These are phyloP conservation scores for Monochamus saltuarius DNA, from an alignment of 1,140 invertebrate species.

Conservation along the genomic window DNA sequence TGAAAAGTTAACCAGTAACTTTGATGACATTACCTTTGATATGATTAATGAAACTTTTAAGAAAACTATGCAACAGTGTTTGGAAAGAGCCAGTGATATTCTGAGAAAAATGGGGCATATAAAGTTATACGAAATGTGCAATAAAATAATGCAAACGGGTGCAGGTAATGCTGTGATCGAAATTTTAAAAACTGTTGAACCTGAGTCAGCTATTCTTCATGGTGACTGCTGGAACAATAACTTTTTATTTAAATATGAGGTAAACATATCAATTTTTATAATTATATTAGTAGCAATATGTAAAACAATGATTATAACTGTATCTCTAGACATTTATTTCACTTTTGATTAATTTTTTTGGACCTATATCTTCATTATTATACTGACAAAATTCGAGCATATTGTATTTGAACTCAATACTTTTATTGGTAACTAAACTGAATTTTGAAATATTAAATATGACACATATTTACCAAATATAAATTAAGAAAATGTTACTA, in stretches of 20 bases:
- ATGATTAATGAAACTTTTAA: background rate
- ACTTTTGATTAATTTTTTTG: too few species aligned
- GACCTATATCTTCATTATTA: too few species aligned
- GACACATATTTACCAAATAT: too few species aligned
- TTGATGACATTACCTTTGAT: background rate
- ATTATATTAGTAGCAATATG: too few species aligned
- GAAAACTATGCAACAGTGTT: background rate
- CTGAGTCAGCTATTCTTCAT: conserved; percentile 56
- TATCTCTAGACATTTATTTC: too few species aligned
- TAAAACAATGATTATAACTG: too few species aligned
- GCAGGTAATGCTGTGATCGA: conserved; percentile 49
- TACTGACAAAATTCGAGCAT: too few species aligned
- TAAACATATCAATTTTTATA: conserved; percentile 4
- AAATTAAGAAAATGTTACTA: too few species aligned
- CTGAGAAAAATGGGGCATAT: conserved; percentile 21
- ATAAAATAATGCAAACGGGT: conserved; percentile 19
- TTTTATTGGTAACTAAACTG: too few species aligned
- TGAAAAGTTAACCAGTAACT: conserved; percentile 22
- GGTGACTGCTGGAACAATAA: conserved; percentile 62
- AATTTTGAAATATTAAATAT: too few species aligned
- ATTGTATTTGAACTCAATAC: too few species aligned
- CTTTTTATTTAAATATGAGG: conserved; percentile 55
- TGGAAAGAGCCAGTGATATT: conserved; percentile 5
- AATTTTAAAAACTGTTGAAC: conserved; percentile 51
- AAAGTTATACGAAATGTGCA: conserved; percentile 15